phyloP scores from a whole-genome alignment of 1,140 invertebrate genomes.

The Ectropis grisescens region DNA sequence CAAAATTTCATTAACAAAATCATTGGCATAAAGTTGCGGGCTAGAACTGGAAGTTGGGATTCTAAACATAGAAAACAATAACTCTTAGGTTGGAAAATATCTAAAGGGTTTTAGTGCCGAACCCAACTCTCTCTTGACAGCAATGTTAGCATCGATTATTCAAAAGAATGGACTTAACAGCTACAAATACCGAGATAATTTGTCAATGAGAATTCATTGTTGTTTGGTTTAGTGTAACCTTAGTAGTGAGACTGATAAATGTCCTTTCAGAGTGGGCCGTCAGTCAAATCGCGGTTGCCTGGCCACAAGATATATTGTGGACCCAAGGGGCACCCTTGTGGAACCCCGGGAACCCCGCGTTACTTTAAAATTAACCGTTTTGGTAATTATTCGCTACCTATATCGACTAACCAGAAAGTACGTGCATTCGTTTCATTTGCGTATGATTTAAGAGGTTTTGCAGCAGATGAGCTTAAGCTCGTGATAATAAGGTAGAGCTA shows the following conservation, averaged over 20 bases:
- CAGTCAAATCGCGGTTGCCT: constrained; percentile 66
- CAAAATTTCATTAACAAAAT: too few species aligned
- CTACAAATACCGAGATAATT: constrained; percentile 60
- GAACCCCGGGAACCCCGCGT: constrained; percentile 25
- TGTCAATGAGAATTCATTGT: constrained; percentile 68
- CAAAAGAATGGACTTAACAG: constrained; percentile 37
- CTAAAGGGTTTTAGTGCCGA: too few species aligned
- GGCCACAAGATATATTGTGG: constrained; percentile 65
- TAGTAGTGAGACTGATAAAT: constrained; percentile 64
- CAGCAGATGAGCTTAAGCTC: too few species aligned
- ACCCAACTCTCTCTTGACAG: too few species aligned
- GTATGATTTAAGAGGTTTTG: too few species aligned
- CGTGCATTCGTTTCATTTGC: too few species aligned
- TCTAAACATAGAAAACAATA: too few species aligned
- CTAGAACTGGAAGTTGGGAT: too few species aligned
- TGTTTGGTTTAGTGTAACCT: constrained; percentile 66
- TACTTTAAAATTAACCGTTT: constrained; percentile 43
- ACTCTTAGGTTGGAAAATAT: too few species aligned
- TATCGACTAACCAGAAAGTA: neutral
- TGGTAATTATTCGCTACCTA: constrained; percentile 24
- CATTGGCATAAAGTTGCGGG: too few species aligned
- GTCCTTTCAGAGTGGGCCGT: constrained; percentile 63
- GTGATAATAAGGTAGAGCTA: too few species aligned
- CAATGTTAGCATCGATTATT: constrained; percentile 19
- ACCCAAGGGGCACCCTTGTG: constrained; percentile 50